A percentile compares a stretch with the other conserved stretches of the same genome.
phyloP scores from a whole-genome alignment of 2,113 vertebrate species.

The Labeo rohita region DNA sequence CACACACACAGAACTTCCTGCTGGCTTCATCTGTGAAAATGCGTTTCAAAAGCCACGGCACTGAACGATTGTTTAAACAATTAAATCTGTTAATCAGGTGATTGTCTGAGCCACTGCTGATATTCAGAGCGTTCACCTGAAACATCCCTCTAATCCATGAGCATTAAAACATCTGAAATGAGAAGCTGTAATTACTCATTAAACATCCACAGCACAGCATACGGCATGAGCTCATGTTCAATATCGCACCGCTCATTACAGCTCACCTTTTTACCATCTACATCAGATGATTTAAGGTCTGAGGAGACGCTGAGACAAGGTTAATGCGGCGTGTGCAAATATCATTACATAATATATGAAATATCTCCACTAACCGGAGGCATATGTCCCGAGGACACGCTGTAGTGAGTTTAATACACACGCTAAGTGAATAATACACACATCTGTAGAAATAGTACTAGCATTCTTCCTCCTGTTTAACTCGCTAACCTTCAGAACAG shows the following conservation, averaged over 20 bases:
- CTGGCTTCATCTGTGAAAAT: background rate
- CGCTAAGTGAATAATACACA: background rate
- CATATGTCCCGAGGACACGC: background rate
- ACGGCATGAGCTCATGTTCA: background rate
- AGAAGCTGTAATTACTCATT: constrained; percentile 6
- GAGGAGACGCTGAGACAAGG: background rate
- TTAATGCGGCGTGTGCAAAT: background rate
- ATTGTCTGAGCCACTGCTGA: background rate
- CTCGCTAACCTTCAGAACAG: background rate
- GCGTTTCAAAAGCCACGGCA: background rate
- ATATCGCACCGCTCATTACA: background rate
- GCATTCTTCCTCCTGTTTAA: background rate
- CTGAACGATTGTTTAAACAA: background rate
- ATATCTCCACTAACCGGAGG: background rate
- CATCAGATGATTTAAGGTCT: background rate
- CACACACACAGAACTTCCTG: background rate
- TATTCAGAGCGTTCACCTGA: background rate
- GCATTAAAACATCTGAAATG: background rate
- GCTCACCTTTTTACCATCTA: background rate
- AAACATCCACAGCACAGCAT: background rate
- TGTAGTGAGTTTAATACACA: background rate
- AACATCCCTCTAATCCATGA: background rate
- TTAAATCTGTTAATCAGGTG: background rate
- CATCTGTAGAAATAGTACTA: background rate
- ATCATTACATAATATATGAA: background rate